phyloP scores from a whole-genome alignment of 1,140 invertebrate species.

The Centruroides sculpturatus region DNA sequence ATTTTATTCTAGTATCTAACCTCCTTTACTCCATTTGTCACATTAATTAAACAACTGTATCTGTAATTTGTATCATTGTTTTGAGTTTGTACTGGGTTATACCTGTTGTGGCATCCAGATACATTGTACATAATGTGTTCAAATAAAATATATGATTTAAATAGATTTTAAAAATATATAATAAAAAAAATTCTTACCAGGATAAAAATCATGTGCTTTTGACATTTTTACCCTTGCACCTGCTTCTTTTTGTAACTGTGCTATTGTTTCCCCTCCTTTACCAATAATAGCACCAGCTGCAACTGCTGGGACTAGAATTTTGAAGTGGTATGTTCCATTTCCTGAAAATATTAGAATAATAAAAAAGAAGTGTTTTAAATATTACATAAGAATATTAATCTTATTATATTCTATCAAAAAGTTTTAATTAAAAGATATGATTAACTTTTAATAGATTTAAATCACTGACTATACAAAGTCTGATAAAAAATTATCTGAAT shows the following conservation, averaged over 20 bases:
- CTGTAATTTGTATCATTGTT: too few species aligned
- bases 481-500: too few species aligned
- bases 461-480: too few species aligned
- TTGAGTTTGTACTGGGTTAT: too few species aligned
- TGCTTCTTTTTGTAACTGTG: constrained; percentile 88
- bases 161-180: background rate
- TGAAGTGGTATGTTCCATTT: constrained; percentile 45
- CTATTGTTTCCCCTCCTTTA: constrained; percentile 93
- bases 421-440: background rate
- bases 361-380: background rate
- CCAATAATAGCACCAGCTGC: constrained; percentile 95
- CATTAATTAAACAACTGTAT: too few species aligned
- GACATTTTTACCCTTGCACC: constrained; percentile 95
- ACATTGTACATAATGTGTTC: too few species aligned
- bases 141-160: constrained; percentile 2
- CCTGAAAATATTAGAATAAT: background rate
- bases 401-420: background rate
- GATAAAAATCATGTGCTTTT: constrained; percentile 94
- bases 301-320: constrained; percentile 87
- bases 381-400: background rate
- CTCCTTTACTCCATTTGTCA: too few species aligned
- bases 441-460: background rate
- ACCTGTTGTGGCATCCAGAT: too few species aligned
- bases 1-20: too few species aligned
- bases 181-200: constrained; percentile 46